A percentile compares a stretch with the other conserved stretches of the same genome.
Evolutionary conservation across 2,888 invertebrate genomes (phyloP).

Genomic region (Fabriciana adippe): DNA sequence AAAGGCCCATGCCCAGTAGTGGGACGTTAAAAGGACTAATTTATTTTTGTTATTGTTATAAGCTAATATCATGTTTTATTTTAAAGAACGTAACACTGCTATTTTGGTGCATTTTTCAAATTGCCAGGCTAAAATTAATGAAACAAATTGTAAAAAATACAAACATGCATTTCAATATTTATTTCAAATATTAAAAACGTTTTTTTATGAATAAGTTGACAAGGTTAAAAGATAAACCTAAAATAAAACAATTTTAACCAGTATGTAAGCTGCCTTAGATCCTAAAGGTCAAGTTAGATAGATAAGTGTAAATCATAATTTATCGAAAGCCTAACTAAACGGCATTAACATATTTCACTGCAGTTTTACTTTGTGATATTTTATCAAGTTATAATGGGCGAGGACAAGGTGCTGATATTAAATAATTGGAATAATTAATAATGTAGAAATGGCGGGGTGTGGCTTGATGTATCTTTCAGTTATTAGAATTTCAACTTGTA

Average conservation of each 20-base stretch:
- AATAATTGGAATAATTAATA: neutral
- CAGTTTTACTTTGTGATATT: conserved; percentile 16
- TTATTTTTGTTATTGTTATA: too few species aligned
- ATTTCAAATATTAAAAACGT: too few species aligned
- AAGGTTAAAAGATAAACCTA: too few species aligned
- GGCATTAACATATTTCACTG: conserved; percentile 23
- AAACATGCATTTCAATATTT: too few species aligned
- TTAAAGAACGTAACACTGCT: too few species aligned
- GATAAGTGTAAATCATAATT: conserved; percentile 35
- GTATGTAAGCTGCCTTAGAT: conserved; percentile 19
- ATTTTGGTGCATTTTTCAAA: too few species aligned
- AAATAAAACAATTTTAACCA: neutral
- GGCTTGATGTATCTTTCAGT: neutral
- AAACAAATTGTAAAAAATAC: too few species aligned
- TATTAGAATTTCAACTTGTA: neutral
- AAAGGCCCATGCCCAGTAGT: too few species aligned
- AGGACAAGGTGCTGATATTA: conserved; percentile 13
- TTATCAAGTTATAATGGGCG: conserved; percentile 9
- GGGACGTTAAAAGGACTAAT: too few species aligned
- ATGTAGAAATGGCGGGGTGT: neutral
- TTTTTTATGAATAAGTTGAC: too few species aligned
- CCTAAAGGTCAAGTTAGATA: conserved; percentile 36
- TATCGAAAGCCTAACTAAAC: conserved; percentile 28
- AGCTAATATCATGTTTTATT: too few species aligned
- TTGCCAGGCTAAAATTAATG: too few species aligned